These are phyloP conservation scores for Botia almorhae DNA, from an alignment of 2,797 vertebrate genomes.

Conservation along the genomic window DNA sequence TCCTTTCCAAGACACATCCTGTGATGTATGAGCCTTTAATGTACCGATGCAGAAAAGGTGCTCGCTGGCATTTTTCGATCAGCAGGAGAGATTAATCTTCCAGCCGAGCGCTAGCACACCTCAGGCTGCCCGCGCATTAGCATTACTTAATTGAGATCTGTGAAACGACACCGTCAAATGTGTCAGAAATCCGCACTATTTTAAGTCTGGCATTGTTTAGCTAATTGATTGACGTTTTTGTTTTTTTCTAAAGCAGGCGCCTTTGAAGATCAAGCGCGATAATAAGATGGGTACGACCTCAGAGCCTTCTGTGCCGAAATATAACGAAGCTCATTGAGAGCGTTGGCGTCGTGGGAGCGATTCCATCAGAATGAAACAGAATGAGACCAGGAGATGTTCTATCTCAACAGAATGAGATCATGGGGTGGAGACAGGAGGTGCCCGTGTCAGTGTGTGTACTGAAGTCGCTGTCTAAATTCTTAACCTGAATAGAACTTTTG, in stretches of 20 bases:
- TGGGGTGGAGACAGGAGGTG: constrained; percentile 19
- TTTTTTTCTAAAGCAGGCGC: background rate
- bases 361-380: constrained; percentile 34
- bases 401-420: constrained; percentile 33
- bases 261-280: constrained; percentile 17
- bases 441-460: background rate
- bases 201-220: constrained; percentile 19
- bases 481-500: background rate
- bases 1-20: constrained; percentile 25
- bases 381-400: constrained; percentile 18
- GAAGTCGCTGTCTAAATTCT: constrained; percentile 6
- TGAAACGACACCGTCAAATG: background rate
- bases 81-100: constrained; percentile 30
- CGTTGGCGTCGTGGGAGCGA: constrained; percentile 17
- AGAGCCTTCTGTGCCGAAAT: background rate
- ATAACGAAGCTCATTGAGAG: background rate
- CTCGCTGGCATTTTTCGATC: constrained; percentile 31
- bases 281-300: background rate
- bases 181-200: constrained; percentile 2
- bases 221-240: constrained; percentile 13
- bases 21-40: constrained; percentile 40
- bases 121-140: constrained; percentile 5
- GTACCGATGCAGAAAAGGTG: constrained; percentile 33
- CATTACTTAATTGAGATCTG: constrained; percentile 33
- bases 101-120: constrained; percentile 1